These are phyloP conservation scores for Elephas maximus DNA, from an alignment of 2,113 vertebrate species.

Conservation along the genomic window DNA sequence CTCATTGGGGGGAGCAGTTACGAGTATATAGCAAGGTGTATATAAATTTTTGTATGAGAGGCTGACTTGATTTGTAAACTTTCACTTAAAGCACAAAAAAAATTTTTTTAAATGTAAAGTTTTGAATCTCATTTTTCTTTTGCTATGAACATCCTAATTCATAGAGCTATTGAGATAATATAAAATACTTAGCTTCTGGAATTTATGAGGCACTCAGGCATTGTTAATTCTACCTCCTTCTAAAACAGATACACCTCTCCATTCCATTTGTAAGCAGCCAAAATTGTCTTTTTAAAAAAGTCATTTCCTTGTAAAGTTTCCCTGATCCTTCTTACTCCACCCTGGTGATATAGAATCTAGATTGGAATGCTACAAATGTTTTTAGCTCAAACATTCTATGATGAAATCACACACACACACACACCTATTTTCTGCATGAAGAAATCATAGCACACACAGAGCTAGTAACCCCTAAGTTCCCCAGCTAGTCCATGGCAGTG, in stretches of 20 bases:
- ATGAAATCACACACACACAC: background rate
- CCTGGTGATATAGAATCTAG: background rate
- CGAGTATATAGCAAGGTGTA: too few species aligned
- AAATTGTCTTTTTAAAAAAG: conserved; percentile 1
- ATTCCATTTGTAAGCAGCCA: background rate
- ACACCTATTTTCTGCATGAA: background rate
- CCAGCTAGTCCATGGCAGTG: background rate
- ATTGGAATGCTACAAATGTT: background rate
- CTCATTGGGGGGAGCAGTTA: too few species aligned
- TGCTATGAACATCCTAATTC: background rate
- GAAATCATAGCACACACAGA: background rate
- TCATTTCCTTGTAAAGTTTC: background rate
- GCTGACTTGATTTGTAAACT: too few species aligned
- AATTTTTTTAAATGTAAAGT: too few species aligned
- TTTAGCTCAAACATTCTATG: background rate
- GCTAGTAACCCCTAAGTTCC: background rate
- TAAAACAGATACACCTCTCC: background rate
- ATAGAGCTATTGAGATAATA: background rate
- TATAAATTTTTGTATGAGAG: too few species aligned
- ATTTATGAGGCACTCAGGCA: background rate
- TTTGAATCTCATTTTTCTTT: background rate
- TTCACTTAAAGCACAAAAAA: too few species aligned
- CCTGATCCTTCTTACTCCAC: background rate
- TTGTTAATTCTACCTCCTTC: background rate
- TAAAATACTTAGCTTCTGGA: background rate